Evolutionary conservation across 1,140 invertebrate species (phyloP), one percentile per base, ranked within the genome.

Genomic region (Diorhabda sublineata): DNA sequence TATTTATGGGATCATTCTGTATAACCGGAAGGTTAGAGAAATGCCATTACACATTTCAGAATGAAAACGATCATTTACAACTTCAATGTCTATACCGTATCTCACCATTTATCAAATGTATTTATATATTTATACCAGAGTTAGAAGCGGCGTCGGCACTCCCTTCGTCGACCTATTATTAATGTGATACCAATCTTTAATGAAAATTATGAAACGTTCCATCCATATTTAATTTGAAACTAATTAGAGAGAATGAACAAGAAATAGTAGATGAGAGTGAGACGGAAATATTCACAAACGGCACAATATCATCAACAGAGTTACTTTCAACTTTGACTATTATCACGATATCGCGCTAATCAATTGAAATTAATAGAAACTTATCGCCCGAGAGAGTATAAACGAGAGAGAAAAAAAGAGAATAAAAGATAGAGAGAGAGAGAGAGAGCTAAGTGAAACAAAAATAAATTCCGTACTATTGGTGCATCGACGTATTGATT

Each of bases 111-210:
- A 71, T 73, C 66, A 74, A 66, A 73, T 68, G 64, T 71, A 71
- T 65, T 65, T 65, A 57, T 65, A 57, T 57, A 65, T 65, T 65
- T 65, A 65, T 56, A 65, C 64, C 64, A 8, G 26, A 26, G 64
- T 65, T 58, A 11, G 26, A 52, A 44, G 43, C n/a, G 61, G 47
- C 47, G n/a, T 52, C 58, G 62, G 42, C 69, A 68, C 68, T 68
- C 69, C 67, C 71, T 71, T 61, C 9, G 45, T 52, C 41, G 61
- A 58, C 59, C 69, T 73, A 71, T 73, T 73, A 74, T 76, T 75
- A 76, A 77, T 70, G 71, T 71, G 76, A 77, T 76, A 76, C 71
- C 69, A 45, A 76, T 76, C 76, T 76, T 72, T 71, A 77, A 73
- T 75, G 75, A 77, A 77, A 76, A 77, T 75, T 74, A 76, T 73